Evolutionary conservation across 35 echinoderm and acorn worm genomes (phyloP), one percentile per base, ranked within the genome.

Genomic region (Diadema setosum): DNA sequence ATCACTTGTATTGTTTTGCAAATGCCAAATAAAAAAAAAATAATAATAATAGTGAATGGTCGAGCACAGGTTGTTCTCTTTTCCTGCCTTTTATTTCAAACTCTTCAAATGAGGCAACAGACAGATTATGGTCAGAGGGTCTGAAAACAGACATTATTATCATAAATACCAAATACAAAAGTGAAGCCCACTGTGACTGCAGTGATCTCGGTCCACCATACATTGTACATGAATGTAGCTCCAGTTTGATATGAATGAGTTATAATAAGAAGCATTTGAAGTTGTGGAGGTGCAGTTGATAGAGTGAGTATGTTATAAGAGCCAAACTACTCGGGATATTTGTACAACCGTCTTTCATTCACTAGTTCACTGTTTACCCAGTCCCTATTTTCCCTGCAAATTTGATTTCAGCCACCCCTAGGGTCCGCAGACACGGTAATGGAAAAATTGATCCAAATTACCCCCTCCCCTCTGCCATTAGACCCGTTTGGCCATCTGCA

Each of bases 401-500:
- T 67, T 67, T 29, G 24, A 67, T 67, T 16, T 6, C 37, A 3
- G 63, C 14, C 27, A 26, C 63, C 61, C 63, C 63, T 67, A n/a
- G n/a, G 21, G 8, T 67, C 27, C 37, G 63, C 24, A 6, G 30
- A 33, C 30, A 16, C 7, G 27, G 12, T 33, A 67, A 67, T 67
- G 63, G 37, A 34, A 67, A 67, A 67, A 67, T 67, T 67, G 63
- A 67, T 67, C 37, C 27, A 67, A 67, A 67, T 67, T 67, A 67
- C 63, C 63, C 63, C 63, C 37, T 34, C 63, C 63, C 63, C 30
- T 34, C 37, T 34, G 30, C 27, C 63, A 26, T 67, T 55, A 55
- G 2, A 55, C 49, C 12, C 21, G 14, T 55, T 16, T 12, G 49
- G 49, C 49, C 49, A 55, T 21, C 21, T 55, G 21, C 14, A 55